Conservation (phyloP, 37 sponge, comb jelly and placozoan species). For the Oopsacas minuta region DNA sequence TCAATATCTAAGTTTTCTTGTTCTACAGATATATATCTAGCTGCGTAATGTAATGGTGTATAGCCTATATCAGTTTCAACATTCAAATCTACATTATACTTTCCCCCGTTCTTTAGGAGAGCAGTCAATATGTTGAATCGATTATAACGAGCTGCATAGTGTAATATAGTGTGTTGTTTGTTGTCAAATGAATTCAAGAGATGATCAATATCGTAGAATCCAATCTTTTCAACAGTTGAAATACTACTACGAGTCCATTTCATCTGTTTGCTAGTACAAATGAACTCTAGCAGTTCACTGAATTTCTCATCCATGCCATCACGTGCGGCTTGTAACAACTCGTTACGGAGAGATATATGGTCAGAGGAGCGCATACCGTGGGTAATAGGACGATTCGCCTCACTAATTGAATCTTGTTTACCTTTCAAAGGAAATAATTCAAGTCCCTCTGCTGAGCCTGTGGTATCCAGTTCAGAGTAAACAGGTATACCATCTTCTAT, state of each 20-base stretch:
- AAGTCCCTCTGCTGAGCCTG: not conserved
- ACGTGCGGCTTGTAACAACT: constrained; percentile 47
- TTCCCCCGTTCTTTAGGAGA: constrained; percentile 17
- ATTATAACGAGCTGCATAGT: constrained; percentile 78
- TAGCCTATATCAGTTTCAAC: not conserved
- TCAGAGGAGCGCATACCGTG: not conserved
- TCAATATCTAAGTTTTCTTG: not conserved
- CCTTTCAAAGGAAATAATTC: not conserved
- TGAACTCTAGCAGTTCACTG: not conserved
- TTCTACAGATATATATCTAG: not conserved
- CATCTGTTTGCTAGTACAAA: not conserved
- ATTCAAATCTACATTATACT: not conserved
- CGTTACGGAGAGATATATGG: not conserved
- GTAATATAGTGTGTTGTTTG: constrained; percentile 45
- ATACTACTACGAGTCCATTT: not conserved
- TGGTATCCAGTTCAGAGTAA: not conserved
- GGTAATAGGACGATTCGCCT: not conserved
- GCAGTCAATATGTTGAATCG: constrained; percentile 31
- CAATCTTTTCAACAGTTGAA: not conserved
- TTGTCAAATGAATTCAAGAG: constrained; percentile 26
- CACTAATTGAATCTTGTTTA: not conserved
- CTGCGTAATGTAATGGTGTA: not conserved
- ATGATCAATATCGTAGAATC: not conserved
- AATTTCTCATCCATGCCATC: constrained; percentile 40
- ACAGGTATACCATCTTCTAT: not conserved